phyloP scores from a whole-genome alignment of 1,140 invertebrate species.

The Ceratitis capitata region DNA sequence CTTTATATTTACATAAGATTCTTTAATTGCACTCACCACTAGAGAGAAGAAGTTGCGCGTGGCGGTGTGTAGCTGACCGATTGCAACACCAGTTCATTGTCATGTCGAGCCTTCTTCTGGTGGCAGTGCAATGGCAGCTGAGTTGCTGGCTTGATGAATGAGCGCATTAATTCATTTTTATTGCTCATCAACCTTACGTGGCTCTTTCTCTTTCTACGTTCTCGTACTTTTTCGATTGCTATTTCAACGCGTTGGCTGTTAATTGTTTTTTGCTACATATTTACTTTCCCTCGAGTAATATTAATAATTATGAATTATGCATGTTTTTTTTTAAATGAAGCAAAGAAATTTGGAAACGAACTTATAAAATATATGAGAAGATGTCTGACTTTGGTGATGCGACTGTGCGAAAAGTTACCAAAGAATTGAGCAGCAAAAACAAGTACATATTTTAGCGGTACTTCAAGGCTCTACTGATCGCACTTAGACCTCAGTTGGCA shows the following conservation, averaged over 20 bases:
- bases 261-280: not conserved
- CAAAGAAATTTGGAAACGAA: not conserved
- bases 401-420: no score
- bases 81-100: not conserved
- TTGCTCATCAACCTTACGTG: not conserved
- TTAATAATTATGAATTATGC: slow-evolving; percentile 23
- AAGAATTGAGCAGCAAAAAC: no score
- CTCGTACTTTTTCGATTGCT: not conserved
- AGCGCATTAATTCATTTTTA: slow-evolving; percentile 12
- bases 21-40: not conserved
- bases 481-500: no score
- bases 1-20: not conserved
- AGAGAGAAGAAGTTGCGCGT: no score
- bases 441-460: no score
- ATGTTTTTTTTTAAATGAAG: slow-evolving; percentile 3
- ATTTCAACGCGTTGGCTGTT: not conserved
- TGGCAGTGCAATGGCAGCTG: not conserved
- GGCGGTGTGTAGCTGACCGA: not conserved
- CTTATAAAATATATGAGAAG: no score
- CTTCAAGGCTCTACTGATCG: no score
- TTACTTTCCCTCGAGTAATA: not conserved
- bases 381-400: no score
- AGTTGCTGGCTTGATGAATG: slow-evolving; percentile 29
- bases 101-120: no score
- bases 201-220: not conserved